Conservation (phyloP, 1,140 invertebrate species). For the Aphaenogaster rudis region DNA sequence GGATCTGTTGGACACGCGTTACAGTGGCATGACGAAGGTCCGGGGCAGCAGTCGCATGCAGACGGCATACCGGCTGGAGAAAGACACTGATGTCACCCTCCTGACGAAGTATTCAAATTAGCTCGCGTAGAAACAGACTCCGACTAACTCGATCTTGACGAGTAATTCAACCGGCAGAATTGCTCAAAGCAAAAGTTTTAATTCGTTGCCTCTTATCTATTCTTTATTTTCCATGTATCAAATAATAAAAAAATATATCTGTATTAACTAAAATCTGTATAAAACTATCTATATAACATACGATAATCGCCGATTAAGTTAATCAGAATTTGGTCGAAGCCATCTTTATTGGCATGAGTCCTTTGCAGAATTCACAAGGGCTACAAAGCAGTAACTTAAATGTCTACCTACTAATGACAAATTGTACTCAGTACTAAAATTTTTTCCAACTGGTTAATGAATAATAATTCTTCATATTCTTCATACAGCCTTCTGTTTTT, state of each 20-base stretch:
- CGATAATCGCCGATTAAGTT: neutral
- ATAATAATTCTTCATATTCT: neutral
- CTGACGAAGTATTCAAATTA: conserved; percentile 89
- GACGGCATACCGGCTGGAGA: conserved; percentile 92
- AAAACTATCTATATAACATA: no score
- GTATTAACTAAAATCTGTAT: neutral
- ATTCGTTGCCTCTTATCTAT: neutral
- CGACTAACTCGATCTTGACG: neutral
- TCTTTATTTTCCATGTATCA: neutral
- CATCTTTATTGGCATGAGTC: neutral
- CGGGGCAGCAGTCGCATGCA: conserved; percentile 92
- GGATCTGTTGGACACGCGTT: conserved; percentile 89
- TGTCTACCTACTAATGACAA: neutral
- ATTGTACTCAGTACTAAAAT: neutral
- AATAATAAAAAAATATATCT: neutral
- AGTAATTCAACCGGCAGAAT: neutral
- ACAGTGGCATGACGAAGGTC: conserved; percentile 90
- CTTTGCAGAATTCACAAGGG: neutral
- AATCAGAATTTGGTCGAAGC: neutral
- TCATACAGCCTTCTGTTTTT: neutral
- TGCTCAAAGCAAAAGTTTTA: neutral
- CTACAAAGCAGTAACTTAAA: neutral
- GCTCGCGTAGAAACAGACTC: conserved; percentile 17
- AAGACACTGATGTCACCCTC: conserved; percentile 90
- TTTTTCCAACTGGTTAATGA: neutral